Percentiles rank a stretch among this genome's conserved stretches.
Conservation (phyloP, 2,888 invertebrate genomes). For the Tetranychus piercei region DNA sequence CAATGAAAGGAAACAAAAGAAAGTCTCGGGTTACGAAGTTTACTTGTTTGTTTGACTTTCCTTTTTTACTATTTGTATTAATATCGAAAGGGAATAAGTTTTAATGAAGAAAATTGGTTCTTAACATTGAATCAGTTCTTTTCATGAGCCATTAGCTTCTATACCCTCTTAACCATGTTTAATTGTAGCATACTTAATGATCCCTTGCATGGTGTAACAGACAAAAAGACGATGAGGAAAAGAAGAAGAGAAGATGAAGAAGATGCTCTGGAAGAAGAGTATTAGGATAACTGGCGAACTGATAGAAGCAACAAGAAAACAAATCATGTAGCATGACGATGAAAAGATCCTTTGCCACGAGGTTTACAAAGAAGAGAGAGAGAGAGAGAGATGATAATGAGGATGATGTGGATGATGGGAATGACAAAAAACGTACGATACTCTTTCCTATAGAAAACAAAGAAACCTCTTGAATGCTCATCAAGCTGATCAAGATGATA, state of each 20-base stretch:
- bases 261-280: background rate
- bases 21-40: too few relatives aligned
- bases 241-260: background rate
- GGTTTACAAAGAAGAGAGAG: too few relatives aligned
- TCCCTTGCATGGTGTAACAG: background rate
- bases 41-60: too few relatives aligned
- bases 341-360: too few relatives aligned
- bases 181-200: background rate
- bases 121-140: background rate
- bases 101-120: background rate
- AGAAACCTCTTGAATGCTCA: background rate
- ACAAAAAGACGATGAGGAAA: background rate
- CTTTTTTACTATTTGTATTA: background rate
- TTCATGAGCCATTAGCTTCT: background rate
- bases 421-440: background rate
- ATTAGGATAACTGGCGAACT: background rate
- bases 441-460: background rate
- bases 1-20: too few relatives aligned
- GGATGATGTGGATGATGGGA: background rate
- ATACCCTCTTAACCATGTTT: background rate
- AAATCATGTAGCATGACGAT: background rate
- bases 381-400: background rate
- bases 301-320: too few relatives aligned
- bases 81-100: background rate
- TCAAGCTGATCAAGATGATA: background rate